These are phyloP conservation scores for Oxyruncus cristatus DNA, from an alignment of 2,113 vertebrate species.

Conservation along the genomic window DNA sequence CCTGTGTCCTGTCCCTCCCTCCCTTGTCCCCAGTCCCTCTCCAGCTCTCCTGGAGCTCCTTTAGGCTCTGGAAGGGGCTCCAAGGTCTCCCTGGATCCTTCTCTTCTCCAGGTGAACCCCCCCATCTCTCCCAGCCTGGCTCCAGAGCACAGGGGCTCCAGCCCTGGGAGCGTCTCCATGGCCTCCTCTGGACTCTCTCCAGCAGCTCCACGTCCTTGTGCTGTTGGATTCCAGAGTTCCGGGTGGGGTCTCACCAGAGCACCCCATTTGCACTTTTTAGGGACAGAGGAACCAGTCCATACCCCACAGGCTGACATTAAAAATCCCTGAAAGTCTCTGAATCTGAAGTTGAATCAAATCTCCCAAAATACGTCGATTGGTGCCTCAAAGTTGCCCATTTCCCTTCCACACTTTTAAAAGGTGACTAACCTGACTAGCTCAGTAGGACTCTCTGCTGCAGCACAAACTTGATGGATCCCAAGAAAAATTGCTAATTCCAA, in stretches of 20 bases:
- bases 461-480: background rate
- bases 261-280: background rate
- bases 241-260: background rate
- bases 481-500: background rate
- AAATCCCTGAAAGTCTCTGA: background rate
- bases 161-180: rapidly evolving
- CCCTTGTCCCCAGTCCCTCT: background rate
- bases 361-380: background rate
- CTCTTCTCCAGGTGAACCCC: background rate
- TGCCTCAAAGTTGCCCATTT: background rate
- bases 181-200: background rate
- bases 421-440: background rate
- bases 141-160: background rate
- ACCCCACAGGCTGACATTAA: background rate
- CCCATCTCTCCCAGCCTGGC: background rate
- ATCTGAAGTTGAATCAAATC: background rate
- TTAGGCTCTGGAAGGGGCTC: background rate
- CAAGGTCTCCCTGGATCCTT: background rate
- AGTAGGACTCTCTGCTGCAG: background rate
- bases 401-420: background rate
- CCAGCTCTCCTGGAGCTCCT: background rate
- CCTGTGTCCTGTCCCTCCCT: background rate
- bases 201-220: background rate
- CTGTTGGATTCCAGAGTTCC: background rate
- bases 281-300: background rate